Evolutionary conservation across 2,113 vertebrate genomes (phyloP).

Genomic region (Myotis brandtii): DNA sequence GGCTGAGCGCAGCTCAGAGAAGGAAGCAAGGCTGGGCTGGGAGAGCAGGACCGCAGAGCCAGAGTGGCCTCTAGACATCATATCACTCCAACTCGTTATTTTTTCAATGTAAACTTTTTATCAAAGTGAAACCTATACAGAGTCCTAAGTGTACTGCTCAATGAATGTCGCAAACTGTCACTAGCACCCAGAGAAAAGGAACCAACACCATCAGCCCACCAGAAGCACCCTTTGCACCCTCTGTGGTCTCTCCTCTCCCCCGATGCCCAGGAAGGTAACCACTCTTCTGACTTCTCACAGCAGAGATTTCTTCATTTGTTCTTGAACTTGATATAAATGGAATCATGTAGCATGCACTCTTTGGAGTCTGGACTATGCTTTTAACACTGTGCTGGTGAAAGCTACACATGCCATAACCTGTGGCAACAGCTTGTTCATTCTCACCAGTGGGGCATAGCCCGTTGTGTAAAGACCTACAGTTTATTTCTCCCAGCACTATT

Average conservation of each 20-base stretch:
- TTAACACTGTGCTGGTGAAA: fast-evolving
- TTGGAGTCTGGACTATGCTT: fast-evolving
- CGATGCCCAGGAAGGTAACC: fast-evolving
- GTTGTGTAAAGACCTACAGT: fast-evolving
- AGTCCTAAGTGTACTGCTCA: neutral
- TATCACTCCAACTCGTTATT: neutral
- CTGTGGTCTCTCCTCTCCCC: neutral
- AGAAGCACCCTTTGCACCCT: fast-evolving
- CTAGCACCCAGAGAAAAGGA: neutral
- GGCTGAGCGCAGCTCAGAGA: neutral
- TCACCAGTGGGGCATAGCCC: neutral
- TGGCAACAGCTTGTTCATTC: fast-evolving
- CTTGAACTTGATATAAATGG: neutral
- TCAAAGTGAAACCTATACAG: fast-evolving
- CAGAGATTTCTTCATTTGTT: fast-evolving
- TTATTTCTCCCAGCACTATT: fast-evolving
- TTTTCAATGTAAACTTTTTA: neutral
- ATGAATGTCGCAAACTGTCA: fast-evolving
- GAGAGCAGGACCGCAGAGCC: neutral
- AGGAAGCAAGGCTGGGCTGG: neutral
- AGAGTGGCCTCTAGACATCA: fast-evolving
- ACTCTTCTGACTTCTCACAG: neutral
- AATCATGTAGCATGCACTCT: fast-evolving
- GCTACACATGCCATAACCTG: neutral
- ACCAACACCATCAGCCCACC: fast-evolving